phyloP scores from a whole-genome alignment of 2,797 vertebrate species.

The Lepus oiostolus region DNA sequence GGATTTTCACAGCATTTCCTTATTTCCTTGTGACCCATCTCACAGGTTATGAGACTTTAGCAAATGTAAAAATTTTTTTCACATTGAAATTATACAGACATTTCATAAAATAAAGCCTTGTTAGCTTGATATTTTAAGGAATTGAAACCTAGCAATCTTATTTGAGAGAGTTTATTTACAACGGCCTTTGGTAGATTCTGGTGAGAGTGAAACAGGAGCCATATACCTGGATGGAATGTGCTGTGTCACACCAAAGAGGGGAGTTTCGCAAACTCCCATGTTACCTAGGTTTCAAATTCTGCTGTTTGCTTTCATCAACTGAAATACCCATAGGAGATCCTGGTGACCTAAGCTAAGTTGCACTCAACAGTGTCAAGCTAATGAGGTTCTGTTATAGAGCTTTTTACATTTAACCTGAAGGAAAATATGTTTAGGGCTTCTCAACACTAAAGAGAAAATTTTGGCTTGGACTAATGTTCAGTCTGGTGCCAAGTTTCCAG shows the following conservation, averaged over 20 bases:
- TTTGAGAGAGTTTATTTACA: background rate
- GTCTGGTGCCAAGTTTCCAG: slow-evolving; percentile 67
- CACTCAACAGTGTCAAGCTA: background rate
- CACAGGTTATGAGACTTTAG: slow-evolving; percentile 60
- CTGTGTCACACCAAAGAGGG: slow-evolving; percentile 53
- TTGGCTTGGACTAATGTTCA: slow-evolving; percentile 62
- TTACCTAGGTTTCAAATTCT: background rate
- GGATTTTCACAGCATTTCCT: background rate
- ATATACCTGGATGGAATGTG: background rate
- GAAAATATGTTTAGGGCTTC: background rate
- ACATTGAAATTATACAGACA: slow-evolving; percentile 74
- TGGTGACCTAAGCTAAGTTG: background rate
- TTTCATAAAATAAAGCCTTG: slow-evolving; percentile 66
- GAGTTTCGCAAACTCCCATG: background rate
- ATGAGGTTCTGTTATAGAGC: background rate
- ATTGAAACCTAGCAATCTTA: background rate
- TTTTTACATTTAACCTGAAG: slow-evolving; percentile 17
- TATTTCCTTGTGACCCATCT: slow-evolving; percentile 42
- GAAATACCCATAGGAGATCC: background rate
- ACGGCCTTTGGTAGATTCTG: background rate
- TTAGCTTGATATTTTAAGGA: slow-evolving; percentile 55
- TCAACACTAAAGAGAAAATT: slow-evolving; percentile 57
- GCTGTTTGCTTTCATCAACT: background rate
- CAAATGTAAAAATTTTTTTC: slow-evolving; percentile 51
- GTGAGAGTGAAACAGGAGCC: background rate